Evolutionary conservation across 2,797 vertebrate genomes (phyloP).

Genomic region (Mionectes olivaceus): DNA sequence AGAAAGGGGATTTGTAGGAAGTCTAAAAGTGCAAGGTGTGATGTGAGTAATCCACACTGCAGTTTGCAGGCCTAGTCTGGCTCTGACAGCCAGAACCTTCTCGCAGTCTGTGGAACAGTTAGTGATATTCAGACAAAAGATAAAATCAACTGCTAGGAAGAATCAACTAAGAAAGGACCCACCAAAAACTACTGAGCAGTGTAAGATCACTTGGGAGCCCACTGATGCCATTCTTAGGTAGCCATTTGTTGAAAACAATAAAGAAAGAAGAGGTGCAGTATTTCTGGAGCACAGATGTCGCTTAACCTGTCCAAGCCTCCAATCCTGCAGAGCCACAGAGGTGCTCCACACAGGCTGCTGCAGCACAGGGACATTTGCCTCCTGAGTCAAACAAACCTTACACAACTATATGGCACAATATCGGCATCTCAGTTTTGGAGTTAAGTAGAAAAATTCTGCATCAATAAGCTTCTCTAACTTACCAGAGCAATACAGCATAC

Average conservation of each 20-base stretch:
- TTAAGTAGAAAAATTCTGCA: neutral
- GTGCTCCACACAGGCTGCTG: neutral
- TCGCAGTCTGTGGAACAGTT: too few relatives aligned
- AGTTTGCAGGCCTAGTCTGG: too few relatives aligned
- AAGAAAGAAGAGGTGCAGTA: neutral
- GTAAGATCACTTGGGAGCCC: neutral
- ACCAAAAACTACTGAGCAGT: neutral
- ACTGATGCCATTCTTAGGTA: neutral
- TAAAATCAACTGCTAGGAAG: neutral
- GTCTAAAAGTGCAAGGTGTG: too few relatives aligned
- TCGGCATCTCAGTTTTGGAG: neutral
- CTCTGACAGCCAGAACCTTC: too few relatives aligned
- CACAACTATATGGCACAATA: neutral
- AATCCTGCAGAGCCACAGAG: neutral
- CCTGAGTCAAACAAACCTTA: neutral
- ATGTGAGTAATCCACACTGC: too few relatives aligned
- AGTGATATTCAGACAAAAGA: slow-evolving; percentile 24
- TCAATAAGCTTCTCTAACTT: neutral
- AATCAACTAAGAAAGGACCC: neutral
- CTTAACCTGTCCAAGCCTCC: neutral
- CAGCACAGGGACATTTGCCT: rapidly evolving
- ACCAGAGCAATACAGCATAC: neutral
- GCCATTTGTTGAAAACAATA: neutral
- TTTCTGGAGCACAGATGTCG: neutral
- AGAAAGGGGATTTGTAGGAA: too few relatives aligned